Percentiles rank a stretch among this genome's conserved stretches.
These are phyloP conservation scores for Candoia aspera DNA, from an alignment of 2,113 vertebrate species.

Conservation along the genomic window DNA sequence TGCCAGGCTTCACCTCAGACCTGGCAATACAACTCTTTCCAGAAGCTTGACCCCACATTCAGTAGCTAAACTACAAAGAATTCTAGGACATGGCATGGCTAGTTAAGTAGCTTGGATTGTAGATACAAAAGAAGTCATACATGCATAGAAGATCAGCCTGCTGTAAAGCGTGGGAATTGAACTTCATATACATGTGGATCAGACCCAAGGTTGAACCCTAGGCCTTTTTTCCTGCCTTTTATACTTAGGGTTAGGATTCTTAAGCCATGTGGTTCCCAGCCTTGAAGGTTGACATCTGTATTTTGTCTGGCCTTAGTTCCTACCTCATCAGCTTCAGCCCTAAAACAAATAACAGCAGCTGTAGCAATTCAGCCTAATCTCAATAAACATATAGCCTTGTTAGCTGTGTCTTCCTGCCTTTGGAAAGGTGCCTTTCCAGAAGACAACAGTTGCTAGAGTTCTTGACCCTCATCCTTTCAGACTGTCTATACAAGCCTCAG, in stretches of 20 bases:
- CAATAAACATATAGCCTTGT: not conserved
- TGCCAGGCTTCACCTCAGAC: no score
- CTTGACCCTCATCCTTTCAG: not conserved
- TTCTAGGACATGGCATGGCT: not conserved
- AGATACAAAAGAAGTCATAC: not conserved
- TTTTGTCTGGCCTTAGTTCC: not conserved
- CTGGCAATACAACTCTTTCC: no score
- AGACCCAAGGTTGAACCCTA: not conserved
- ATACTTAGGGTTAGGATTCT: not conserved
- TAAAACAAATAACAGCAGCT: slow-evolving; percentile 5
- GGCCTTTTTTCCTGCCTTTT: not conserved
- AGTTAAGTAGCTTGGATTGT: not conserved
- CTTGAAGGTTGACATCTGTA: not conserved
- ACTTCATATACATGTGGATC: not conserved
- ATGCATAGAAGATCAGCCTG: not conserved
- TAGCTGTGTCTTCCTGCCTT: slow-evolving; percentile 1
- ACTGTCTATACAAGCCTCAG: not conserved
- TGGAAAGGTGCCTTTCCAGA: rapidly evolving
- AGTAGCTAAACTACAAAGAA: not conserved
- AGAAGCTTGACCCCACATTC: not conserved
- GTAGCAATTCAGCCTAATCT: slow-evolving; percentile 10
- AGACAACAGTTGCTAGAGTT: not conserved
- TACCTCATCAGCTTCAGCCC: not conserved
- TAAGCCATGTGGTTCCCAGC: not conserved
- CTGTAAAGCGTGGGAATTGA: not conserved